Conservation (phyloP, 2,113 vertebrate genomes). For the Ia io region DNA sequence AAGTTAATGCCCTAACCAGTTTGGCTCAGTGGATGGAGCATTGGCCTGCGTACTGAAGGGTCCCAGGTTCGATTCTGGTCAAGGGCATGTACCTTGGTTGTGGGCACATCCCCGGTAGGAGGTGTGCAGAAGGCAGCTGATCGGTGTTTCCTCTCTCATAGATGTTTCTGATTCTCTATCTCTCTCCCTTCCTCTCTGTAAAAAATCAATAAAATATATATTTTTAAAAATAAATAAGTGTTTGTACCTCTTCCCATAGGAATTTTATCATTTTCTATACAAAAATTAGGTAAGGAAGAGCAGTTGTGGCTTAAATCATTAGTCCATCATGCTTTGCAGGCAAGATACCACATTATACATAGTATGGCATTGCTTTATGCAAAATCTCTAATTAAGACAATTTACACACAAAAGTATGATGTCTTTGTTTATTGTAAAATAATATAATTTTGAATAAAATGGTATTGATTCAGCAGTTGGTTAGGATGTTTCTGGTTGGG, state of each 20-base stretch:
- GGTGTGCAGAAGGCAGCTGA: no score
- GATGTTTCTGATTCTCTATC: no score
- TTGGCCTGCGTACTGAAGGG: no score
- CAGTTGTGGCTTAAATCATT: not conserved
- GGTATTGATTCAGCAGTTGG: not conserved
- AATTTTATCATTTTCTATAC: not conserved
- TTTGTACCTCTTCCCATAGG: not conserved
- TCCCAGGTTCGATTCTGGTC: no score
- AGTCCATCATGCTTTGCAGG: not conserved
- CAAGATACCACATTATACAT: not conserved
- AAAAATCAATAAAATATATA: no score
- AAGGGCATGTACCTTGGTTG: no score
- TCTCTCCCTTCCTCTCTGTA: no score
- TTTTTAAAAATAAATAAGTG: not conserved
- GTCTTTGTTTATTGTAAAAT: not conserved
- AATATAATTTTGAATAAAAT: not conserved
- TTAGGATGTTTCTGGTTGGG: not conserved
- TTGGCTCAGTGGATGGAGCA: no score
- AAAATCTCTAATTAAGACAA: conserved; percentile 25
- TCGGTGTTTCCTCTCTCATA: no score
- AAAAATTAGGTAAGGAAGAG: not conserved
- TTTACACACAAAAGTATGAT: not conserved
- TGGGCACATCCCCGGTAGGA: no score
- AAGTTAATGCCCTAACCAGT: not conserved
- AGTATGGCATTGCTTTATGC: not conserved